A percentile compares a stretch with the other conserved stretches of the same genome.
Evolutionary conservation across 2,797 vertebrate genomes (phyloP).

Genomic region (Silurus aristotelis): DNA sequence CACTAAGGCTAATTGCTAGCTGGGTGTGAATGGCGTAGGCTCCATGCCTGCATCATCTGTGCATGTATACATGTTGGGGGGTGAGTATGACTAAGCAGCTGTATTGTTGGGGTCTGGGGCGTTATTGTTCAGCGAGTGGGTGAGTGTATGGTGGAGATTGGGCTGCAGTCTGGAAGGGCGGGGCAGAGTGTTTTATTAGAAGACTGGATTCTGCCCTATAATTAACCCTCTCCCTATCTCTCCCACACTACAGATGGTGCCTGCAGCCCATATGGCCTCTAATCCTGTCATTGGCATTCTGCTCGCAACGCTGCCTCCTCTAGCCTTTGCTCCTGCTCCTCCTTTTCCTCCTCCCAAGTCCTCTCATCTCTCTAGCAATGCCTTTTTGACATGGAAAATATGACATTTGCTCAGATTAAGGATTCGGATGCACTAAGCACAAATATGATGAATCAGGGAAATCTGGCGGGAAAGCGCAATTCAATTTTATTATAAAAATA

Average conservation of each 20-base stretch:
- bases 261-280: conserved; percentile 83
- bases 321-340: conserved; percentile 47
- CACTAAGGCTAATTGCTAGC: conserved; percentile 34
- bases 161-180: conserved; percentile 65
- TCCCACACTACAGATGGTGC: conserved; percentile 84
- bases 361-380: conserved; percentile 57
- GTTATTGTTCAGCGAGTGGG: conserved; percentile 54
- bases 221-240: conserved; percentile 83
- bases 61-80: conserved; percentile 42
- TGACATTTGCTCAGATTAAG: conserved; percentile 56
- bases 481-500: too few species aligned
- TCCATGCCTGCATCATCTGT: conserved; percentile 37
- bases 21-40: conserved; percentile 15
- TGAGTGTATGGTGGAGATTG: conserved; percentile 68
- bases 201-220: conserved; percentile 78
- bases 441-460: conserved; percentile 8
- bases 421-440: conserved; percentile 46
- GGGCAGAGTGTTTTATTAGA: conserved; percentile 59
- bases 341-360: conserved; percentile 51
- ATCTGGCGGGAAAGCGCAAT: too few species aligned
- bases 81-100: conserved; percentile 56
- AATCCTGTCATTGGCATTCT: conserved; percentile 86
- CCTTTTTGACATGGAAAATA: conserved; percentile 61
- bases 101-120: conserved; percentile 54
- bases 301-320: conserved; percentile 67